Evolutionary conservation across 2,888 invertebrate genomes (phyloP).

Genomic region (Ophioninae sp.): DNA sequence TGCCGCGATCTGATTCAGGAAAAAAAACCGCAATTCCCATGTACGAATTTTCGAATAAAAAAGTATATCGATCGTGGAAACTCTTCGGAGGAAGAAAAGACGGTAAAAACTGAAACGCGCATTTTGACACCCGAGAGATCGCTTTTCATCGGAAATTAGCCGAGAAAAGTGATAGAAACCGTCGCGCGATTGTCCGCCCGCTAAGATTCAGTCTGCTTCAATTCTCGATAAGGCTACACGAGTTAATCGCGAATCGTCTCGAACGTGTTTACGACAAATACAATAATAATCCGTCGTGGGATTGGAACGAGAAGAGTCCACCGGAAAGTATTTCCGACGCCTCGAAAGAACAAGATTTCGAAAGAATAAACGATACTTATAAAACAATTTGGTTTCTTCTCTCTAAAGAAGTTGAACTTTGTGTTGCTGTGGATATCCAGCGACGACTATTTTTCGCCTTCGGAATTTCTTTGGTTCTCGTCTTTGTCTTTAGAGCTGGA

Average conservation of each 20-base stretch:
- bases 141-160: not conserved
- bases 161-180: not conserved
- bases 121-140: not conserved
- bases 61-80: not conserved
- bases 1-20: not conserved
- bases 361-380: not conserved
- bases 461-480: conserved; percentile 37
- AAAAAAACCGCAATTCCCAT: not conserved
- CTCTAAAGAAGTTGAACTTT: not conserved
- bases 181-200: not conserved
- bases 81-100: not conserved
- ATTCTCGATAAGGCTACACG: not conserved
- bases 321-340: not conserved
- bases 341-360: not conserved
- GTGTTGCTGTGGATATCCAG: not conserved
- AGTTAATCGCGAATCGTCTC: not conserved
- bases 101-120: not conserved
- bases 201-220: not conserved
- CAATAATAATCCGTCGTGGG: conserved; percentile 15
- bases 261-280: conserved; percentile 6
- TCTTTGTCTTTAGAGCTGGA: conserved; percentile 37
- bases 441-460: not conserved
- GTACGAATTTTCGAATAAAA: not conserved
- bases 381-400: not conserved
- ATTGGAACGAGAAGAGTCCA: not conserved